A percentile compares a stretch with the other conserved stretches of the same genome.
Evolutionary conservation across 2,888 invertebrate species (phyloP).

Genomic region (Apamea crenata): DNA sequence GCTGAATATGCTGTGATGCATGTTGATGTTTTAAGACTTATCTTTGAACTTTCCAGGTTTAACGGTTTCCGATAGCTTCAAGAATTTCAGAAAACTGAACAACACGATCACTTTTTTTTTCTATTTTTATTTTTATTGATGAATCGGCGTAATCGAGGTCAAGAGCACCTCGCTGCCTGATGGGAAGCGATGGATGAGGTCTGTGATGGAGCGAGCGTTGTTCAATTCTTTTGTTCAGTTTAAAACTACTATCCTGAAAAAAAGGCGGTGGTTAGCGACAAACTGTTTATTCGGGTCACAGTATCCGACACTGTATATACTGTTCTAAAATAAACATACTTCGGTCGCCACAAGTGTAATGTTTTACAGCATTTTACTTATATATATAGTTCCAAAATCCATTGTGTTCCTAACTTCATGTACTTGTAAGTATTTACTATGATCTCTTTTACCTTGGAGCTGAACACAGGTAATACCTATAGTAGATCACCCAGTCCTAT

Average conservation of each 20-base stretch:
- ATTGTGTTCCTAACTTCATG: conserved; percentile 1
- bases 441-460: conserved; percentile 13
- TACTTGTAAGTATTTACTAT: not conserved
- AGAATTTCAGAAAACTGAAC: not conserved
- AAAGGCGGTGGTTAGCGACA: no score
- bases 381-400: not conserved
- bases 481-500: conserved; percentile 16
- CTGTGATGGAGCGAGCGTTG: not conserved
- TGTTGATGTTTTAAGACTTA: not conserved
- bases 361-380: not conserved
- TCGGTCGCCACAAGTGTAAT: not conserved
- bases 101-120: not conserved
- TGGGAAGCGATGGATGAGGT: not conserved
- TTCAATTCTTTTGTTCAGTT: not conserved
- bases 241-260: not conserved
- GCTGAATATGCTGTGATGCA: no score
- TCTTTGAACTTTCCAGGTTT: not conserved
- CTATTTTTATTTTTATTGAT: not conserved
- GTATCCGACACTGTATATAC: no score
- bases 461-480: conserved; percentile 5
- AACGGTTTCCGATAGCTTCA: not conserved
- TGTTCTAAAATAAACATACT: no score
- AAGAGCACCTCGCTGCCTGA: no score
- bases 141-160: no score
- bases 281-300: no score